phyloP scores from a whole-genome alignment of 2,797 vertebrate species.

The Austrolebias charrua region DNA sequence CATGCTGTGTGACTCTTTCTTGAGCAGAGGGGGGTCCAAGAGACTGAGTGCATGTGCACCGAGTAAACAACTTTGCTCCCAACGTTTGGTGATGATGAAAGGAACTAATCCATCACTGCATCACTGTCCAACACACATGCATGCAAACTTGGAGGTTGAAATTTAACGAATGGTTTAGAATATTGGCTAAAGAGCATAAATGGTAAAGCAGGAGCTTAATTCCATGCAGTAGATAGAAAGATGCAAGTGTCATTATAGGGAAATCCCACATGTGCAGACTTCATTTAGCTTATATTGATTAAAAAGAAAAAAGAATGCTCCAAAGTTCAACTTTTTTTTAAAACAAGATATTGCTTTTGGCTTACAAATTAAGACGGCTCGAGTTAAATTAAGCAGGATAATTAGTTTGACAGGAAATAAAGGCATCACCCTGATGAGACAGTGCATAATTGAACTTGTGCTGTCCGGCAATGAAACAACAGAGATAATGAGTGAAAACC shows the following conservation, averaged over 20 bases:
- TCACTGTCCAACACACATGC: background rate
- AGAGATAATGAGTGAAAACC: constrained; percentile 3
- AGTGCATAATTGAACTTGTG: constrained; percentile 48
- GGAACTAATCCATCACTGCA: too few relatives aligned
- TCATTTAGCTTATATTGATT: constrained; percentile 29
- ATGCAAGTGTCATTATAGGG: constrained; percentile 10
- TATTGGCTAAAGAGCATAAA: background rate
- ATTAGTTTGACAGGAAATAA: constrained; percentile 12
- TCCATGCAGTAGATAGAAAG: background rate
- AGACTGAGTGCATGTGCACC: background rate
- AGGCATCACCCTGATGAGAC: constrained; percentile 8
- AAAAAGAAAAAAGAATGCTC: constrained; percentile 27
- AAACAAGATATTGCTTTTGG: background rate
- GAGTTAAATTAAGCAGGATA: background rate
- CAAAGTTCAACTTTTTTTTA: constrained; percentile 29
- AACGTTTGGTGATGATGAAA: constrained; percentile 16
- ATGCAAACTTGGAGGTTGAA: constrained; percentile 20
- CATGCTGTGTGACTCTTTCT: constrained; percentile 10
- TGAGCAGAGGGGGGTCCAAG: background rate
- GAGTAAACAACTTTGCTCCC: constrained; percentile 46
- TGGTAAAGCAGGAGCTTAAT: background rate
- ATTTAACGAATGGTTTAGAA: constrained; percentile 12
- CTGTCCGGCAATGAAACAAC: constrained; percentile 6
- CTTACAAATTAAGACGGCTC: background rate
- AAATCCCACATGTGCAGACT: constrained; percentile 24